These are phyloP conservation scores for Capreolus pygargus DNA, from an alignment of 2,113 vertebrate genomes.

Conservation along the genomic window DNA sequence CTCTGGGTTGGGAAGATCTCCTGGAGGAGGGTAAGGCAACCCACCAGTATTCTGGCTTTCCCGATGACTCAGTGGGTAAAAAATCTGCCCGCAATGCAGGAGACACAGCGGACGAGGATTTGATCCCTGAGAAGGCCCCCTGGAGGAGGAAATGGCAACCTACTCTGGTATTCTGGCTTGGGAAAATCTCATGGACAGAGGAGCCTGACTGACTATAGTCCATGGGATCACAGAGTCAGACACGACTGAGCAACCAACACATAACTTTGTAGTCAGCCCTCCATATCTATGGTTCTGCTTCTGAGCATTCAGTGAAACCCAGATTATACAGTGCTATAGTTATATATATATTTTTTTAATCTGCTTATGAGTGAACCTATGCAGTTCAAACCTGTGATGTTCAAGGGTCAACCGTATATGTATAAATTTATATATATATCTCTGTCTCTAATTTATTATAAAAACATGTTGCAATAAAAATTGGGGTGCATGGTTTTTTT, in stretches of 20 bases:
- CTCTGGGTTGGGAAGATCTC: background rate
- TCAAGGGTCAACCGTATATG: background rate
- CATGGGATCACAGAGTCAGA: no score
- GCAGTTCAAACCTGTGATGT: background rate
- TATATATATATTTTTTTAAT: background rate
- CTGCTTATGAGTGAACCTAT: background rate
- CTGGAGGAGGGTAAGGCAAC: background rate
- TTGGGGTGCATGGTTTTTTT: background rate
- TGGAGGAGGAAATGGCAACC: background rate
- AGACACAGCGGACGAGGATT: background rate
- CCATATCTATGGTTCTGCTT: background rate
- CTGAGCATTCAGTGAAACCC: background rate
- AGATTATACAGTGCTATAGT: background rate
- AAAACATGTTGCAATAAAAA: background rate
- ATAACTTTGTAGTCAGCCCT: background rate
- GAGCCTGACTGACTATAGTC: background rate
- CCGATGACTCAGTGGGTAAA: background rate
- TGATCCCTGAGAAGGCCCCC: background rate
- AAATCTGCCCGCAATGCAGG: background rate
- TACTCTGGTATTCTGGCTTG: background rate
- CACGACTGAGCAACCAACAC: background rate
- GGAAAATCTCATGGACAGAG: background rate
- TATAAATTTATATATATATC: background rate
- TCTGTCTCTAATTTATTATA: background rate
- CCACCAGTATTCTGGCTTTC: background rate